A percentile compares a stretch with the other conserved stretches of the same genome.
These are phyloP conservation scores for Agonopterix subpropinquella DNA, from an alignment of 2,888 invertebrate species.

Conservation along the genomic window DNA sequence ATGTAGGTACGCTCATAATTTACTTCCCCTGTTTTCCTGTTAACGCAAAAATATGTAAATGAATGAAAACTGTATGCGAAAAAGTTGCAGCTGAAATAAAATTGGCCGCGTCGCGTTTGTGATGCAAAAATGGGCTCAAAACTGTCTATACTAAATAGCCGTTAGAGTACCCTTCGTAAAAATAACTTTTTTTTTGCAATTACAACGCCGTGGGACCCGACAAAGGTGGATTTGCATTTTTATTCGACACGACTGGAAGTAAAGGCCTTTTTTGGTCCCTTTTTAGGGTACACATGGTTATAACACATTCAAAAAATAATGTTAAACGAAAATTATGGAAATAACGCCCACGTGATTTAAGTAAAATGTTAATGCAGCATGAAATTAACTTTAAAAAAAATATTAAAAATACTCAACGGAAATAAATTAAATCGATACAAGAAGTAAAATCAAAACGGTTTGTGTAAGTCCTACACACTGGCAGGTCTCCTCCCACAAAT, in stretches of 20 bases:
- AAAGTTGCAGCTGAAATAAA: conserved; percentile 42
- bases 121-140: conserved; percentile 53
- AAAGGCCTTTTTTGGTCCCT: conserved; percentile 23
- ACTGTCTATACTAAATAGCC: conserved; percentile 18
- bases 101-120: conserved; percentile 51
- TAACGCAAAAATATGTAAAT: conserved; percentile 54
- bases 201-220: conserved; percentile 37
- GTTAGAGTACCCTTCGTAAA: conserved; percentile 25
- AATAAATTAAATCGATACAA: no score
- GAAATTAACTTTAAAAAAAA: no score
- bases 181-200: conserved; percentile 40
- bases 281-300: conserved; percentile 11
- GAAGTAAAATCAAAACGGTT: no score
- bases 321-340: conserved; percentile 7
- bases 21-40: conserved; percentile 21
- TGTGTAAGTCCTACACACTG: no score
- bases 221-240: conserved; percentile 63
- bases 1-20: conserved; percentile 29
- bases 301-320: conserved; percentile 4
- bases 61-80: conserved; percentile 28
- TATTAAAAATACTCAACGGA: no score
- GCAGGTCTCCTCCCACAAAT: no score
- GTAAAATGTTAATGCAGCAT: no score
- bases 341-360: not conserved
- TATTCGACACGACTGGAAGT: conserved; percentile 40